phyloP scores from a whole-genome alignment of 2,888 invertebrate species.

The Lepidonotus clava region DNA sequence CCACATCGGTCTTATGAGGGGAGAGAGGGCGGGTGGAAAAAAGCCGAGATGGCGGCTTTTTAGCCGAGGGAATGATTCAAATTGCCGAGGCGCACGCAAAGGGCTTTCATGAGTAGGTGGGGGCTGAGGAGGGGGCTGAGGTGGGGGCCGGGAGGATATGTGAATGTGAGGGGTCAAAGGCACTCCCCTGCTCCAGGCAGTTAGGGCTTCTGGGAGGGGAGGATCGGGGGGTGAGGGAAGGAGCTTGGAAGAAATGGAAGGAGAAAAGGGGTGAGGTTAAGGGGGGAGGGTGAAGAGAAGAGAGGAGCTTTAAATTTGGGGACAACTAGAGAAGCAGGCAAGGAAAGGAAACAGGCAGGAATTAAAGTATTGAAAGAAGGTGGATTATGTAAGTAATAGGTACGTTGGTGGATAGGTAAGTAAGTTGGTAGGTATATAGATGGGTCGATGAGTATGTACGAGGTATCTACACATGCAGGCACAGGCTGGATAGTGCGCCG shows the following conservation, averaged over 20 bases:
- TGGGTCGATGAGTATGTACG: too few species aligned
- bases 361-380: too few species aligned
- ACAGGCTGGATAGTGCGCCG: too few species aligned
- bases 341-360: too few species aligned
- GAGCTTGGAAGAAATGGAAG: neutral
- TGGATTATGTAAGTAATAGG: too few species aligned
- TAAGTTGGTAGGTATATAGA: too few species aligned
- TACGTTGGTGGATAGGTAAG: too few species aligned
- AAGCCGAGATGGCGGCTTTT: slow-evolving; percentile 8
- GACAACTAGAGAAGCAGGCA: too few species aligned
- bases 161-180: neutral
- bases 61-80: slow-evolving; percentile 28
- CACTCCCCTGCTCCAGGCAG: neutral
- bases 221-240: neutral
- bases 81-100: neutral
- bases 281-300: neutral
- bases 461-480: too few species aligned
- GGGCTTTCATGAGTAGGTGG: neutral
- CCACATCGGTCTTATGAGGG: neutral
- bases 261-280: neutral
- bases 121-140: neutral
- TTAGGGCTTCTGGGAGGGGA: neutral
- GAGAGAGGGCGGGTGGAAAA: neutral
- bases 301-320: too few species aligned
- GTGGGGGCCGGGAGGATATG: neutral